These are phyloP conservation scores for Rhegmatorhina hoffmannsi DNA, from an alignment of 2,113 vertebrate genomes.

Conservation along the genomic window DNA sequence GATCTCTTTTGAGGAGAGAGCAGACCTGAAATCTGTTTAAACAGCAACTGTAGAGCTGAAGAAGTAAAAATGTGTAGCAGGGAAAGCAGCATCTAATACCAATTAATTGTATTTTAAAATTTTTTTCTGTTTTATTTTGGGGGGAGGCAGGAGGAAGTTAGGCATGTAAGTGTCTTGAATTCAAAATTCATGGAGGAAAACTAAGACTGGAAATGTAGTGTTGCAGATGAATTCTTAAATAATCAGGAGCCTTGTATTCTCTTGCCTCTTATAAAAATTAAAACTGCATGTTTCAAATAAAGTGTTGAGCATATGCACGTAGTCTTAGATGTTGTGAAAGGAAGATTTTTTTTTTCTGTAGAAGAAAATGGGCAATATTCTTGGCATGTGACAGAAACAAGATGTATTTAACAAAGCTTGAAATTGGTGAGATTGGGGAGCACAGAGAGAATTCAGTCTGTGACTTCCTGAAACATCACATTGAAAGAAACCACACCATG, in stretches of 20 bases:
- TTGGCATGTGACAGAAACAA: background rate
- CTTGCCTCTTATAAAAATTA: background rate
- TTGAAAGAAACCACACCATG: background rate
- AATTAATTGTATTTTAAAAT: background rate
- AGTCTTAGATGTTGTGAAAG: background rate
- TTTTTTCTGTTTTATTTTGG: background rate
- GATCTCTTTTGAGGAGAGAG: background rate
- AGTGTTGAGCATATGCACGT: rapidly evolving
- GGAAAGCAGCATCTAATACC: background rate
- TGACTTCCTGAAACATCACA: background rate
- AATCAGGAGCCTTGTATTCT: too few relatives aligned
- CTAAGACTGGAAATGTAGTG: background rate
- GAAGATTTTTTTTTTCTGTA: background rate
- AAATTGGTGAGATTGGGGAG: background rate
- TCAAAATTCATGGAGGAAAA: background rate
- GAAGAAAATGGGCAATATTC: background rate
- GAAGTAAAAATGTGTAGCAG: background rate
- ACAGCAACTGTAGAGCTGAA: background rate
- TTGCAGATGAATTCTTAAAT: background rate
- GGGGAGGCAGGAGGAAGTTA: background rate
- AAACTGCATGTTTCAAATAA: background rate
- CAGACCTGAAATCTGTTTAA: background rate
- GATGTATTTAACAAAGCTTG: background rate
- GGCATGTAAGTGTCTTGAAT: background rate
- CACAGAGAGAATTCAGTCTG: background rate